Evolutionary conservation across 2,113 vertebrate genomes (phyloP), one percentile per base, ranked within the genome.

Genomic region (Acanthisitta chloris): DNA sequence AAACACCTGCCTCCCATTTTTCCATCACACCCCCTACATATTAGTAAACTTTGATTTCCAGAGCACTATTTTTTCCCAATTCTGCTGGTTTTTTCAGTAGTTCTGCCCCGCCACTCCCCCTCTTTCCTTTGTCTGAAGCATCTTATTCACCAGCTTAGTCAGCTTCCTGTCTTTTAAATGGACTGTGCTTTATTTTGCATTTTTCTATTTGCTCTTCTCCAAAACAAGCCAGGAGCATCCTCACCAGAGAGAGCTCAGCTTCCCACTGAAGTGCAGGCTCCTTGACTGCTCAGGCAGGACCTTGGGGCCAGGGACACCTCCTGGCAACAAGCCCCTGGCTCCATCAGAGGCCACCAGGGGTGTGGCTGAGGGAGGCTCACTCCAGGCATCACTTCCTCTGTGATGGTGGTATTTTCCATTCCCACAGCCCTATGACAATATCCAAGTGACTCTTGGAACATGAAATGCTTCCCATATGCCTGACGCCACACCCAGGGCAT

Each of bases 291-390:
- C 52, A 34, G 66, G 58, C 80, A 86, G 49, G 58, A 72, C 45
- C 45, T 57, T 6, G 1, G 0, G 31, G 40, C 28, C 81, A 21
- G 34, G 61, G 48, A 76, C 0, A 1, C 40, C 84, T 64, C 46
- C 55, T 91, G 92, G 93, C 72, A 86, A 61, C 13, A 10, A 78
- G 87, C 70, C 88, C 34, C 62, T 16, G 62, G 57, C 85, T 85
- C 52, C 36, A 34, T 2, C 0, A 0, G 31, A 82, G 20, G 71
- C 3, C 0, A 51, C 59, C 17, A 0, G 0, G 88, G 88, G 86
- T 46, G 49, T 0, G 18, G 82, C 62, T 3, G 12, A 66, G 62
- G 54, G 62, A 78, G 67, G 24, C 66, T 83, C 74, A 24, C 72
- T 83, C 33, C 79, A 77, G 45, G 62, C 95, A 77, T 88, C 86